These are phyloP conservation scores for Ophthalmolycus amberensis DNA, from an alignment of 2,113 vertebrate genomes.

Conservation along the genomic window DNA sequence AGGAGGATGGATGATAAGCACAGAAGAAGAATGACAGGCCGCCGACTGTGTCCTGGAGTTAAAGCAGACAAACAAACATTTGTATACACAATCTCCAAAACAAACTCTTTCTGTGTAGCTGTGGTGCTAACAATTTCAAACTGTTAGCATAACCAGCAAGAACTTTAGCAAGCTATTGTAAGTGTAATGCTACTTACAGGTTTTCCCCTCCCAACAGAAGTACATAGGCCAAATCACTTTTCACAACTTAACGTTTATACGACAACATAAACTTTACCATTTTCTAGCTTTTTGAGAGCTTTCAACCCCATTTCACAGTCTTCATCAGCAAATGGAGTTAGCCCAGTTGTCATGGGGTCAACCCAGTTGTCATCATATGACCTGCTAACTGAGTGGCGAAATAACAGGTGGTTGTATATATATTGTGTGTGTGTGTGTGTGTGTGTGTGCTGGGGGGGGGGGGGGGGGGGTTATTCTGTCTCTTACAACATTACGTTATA, in stretches of 20 bases:
- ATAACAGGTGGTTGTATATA: background rate
- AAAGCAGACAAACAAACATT: constrained; percentile 8
- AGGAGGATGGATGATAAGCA: constrained; percentile 2
- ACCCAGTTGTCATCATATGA: background rate
- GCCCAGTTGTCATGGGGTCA: background rate
- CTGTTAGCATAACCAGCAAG: background rate
- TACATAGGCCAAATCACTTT: background rate
- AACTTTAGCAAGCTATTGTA: background rate
- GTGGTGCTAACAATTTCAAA: background rate
- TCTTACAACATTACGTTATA: too few relatives aligned
- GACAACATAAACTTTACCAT: background rate
- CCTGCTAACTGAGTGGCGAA: background rate
- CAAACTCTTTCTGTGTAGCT: background rate
- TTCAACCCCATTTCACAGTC: background rate
- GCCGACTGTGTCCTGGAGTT: background rate
- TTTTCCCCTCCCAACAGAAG: background rate
- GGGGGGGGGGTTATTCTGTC: too few relatives aligned
- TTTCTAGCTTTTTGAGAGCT: background rate
- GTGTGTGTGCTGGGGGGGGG: too few relatives aligned
- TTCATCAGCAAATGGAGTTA: background rate
- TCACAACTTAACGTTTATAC: background rate
- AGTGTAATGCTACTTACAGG: background rate
- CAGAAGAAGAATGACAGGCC: constrained; percentile 34
- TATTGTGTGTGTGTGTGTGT: too few relatives aligned
- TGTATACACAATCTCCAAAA: background rate